phyloP scores from a whole-genome alignment of 2,797 vertebrate genomes.

The Mus spretus region DNA sequence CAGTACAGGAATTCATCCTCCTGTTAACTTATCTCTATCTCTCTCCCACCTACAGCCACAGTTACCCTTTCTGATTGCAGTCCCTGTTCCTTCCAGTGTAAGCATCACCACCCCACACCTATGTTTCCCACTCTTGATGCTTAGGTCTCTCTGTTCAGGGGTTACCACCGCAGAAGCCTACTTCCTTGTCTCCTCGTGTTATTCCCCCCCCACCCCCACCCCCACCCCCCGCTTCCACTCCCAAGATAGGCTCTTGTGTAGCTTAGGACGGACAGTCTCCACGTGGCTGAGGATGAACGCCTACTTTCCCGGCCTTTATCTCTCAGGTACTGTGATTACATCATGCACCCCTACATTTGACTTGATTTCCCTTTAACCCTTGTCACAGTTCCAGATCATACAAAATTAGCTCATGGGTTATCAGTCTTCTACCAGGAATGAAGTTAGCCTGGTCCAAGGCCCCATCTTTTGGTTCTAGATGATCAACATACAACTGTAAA shows the following conservation, averaged over 20 bases:
- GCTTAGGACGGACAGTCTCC: background rate
- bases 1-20: background rate
- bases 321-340: background rate
- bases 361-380: background rate
- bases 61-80: background rate
- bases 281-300: background rate
- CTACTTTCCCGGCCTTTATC: background rate
- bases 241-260: background rate
- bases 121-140: background rate
- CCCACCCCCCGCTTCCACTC: background rate
- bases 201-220: too few relatives aligned
- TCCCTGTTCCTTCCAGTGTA: too few relatives aligned
- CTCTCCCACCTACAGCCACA: background rate
- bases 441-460: background rate
- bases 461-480: background rate
- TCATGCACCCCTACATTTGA: background rate
- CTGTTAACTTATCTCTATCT: too few relatives aligned
- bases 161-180: background rate
- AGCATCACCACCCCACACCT: background rate
- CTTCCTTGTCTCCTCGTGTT: background rate
- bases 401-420: background rate
- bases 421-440: background rate
- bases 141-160: background rate
- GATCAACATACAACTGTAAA: background rate
- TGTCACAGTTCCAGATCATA: background rate